A percentile compares a stretch with the other conserved stretches of the same genome.
These are phyloP conservation scores for Periophthalmus magnuspinnatus DNA, from an alignment of 2,797 vertebrate genomes.

Conservation along the genomic window DNA sequence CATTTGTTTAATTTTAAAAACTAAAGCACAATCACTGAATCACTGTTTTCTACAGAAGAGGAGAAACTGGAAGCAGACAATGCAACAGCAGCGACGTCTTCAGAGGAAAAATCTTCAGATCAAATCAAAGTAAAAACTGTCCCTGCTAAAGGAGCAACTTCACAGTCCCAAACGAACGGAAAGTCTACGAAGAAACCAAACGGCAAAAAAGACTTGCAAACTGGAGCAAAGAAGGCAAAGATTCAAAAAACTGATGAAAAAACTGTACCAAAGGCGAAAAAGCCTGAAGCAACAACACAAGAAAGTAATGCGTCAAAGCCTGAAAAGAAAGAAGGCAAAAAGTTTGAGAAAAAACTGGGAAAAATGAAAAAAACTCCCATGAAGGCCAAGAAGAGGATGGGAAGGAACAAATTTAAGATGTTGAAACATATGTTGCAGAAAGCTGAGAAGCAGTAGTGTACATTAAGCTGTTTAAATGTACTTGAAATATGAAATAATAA, in stretches of 20 bases:
- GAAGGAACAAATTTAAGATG: slow-evolving; percentile 77
- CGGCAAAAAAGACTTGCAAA: slow-evolving; percentile 49
- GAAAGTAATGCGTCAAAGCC: slow-evolving; percentile 33
- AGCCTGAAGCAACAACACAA: slow-evolving; percentile 24
- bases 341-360: slow-evolving; percentile 70
- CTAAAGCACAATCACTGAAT: slow-evolving; percentile 13
- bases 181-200: slow-evolving; percentile 46
- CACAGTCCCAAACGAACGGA: slow-evolving; percentile 58
- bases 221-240: slow-evolving; percentile 74
- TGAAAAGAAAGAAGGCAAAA: slow-evolving; percentile 57
- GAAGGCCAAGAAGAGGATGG: slow-evolving; percentile 65
- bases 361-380: slow-evolving; percentile 51
- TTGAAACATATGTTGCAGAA: slow-evolving; percentile 63
- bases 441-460: slow-evolving; percentile 28
- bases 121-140: slow-evolving; percentile 43
- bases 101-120: slow-evolving; percentile 40
- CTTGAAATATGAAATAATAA: neutral
- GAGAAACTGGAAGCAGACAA: slow-evolving; percentile 54
- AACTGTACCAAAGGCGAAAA: slow-evolving; percentile 45
- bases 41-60: slow-evolving; percentile 40
- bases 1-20: neutral
- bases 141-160: slow-evolving; percentile 19
- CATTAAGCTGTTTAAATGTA: slow-evolving; percentile 17
- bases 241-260: slow-evolving; percentile 64
- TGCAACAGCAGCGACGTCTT: slow-evolving; percentile 29